Evolutionary conservation across 2,113 vertebrate species (phyloP).

Genomic region (Riparia riparia): DNA sequence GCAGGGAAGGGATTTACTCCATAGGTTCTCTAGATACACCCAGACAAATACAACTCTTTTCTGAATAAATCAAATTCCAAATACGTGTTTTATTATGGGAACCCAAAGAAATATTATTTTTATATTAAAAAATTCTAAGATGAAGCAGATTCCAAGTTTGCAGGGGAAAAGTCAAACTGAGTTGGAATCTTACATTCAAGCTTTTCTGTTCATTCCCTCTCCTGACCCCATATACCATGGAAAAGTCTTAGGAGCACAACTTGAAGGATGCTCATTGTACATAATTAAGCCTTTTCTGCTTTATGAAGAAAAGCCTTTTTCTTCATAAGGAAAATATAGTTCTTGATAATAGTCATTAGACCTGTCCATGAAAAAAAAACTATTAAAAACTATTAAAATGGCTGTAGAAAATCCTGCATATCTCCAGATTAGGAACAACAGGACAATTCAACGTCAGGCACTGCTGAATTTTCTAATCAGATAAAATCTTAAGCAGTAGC

Average conservation of each 20-base stretch:
- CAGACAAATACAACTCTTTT: background rate
- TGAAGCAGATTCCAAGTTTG: background rate
- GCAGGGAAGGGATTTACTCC: background rate
- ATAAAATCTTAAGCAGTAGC: background rate
- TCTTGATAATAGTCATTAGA: background rate
- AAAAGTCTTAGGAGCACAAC: background rate
- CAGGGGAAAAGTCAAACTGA: background rate
- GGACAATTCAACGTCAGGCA: background rate
- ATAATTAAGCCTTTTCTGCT: background rate
- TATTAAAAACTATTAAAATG: background rate
- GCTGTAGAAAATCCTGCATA: background rate
- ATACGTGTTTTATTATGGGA: background rate
- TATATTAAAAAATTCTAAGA: background rate
- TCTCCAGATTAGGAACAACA: background rate
- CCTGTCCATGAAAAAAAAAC: background rate
- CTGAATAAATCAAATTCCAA: background rate
- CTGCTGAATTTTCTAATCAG: background rate
- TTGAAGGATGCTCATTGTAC: background rate
- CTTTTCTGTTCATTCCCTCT: background rate
- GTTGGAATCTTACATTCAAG: background rate
- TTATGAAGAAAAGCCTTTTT: background rate
- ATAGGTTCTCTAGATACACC: background rate
- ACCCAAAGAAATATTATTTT: background rate
- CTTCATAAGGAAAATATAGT: background rate
- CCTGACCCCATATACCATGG: rapidly evolving